Base-by-base conservation (phyloP, 2,113 vertebrate genomes). In the Herpailurus yagouaroundi region DNA sequence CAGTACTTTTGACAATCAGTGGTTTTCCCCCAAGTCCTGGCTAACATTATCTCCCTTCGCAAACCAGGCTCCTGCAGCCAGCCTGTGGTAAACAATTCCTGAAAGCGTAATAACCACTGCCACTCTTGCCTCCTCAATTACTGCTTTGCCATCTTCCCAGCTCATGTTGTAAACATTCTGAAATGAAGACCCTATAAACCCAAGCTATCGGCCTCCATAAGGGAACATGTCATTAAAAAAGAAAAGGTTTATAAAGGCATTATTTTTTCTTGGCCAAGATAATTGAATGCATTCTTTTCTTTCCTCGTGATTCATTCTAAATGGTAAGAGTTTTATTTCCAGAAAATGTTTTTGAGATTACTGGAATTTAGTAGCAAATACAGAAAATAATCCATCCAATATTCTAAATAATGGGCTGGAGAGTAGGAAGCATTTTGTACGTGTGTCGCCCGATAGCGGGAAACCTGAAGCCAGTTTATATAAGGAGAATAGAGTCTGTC, bases 321-420 rank as follows among this genome's bases (percentile, higher is more conserved):
- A 77, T 52, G 33, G 29, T 25, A 84, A 52, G 13, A 38, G 3
- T 94, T 68, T 77, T 64, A 85, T 76, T 88, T 90, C 95, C 57
- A 92, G 50, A n/a, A 82, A 91, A 2, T 52, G 64, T 63, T 97
- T 95, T 93, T 71, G 19, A 89, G 38, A 21, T 69, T 48, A 84
- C 52, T 45, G 21, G 29, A 90, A 95, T 87, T 96, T 94, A 71
- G 63, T 41, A 87, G 19, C 89, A 94, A 91, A 89, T 64, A 33
- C 18, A 45, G 29, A 91, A 77, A 89, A 48, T 57, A 69, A 84
- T 45, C n/a, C 0, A 89, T n/a, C 16, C 63, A 92, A 2, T 71
- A 80, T 73, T 96, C n/a, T 66, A 90, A 92, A 79, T 48, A 48
- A 69, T 12, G 4, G 16, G 12, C 48, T 19, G 18, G 91, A 76